These are phyloP conservation scores for Nyctibius grandis DNA, from an alignment of 2,797 vertebrate genomes.

Conservation along the genomic window DNA sequence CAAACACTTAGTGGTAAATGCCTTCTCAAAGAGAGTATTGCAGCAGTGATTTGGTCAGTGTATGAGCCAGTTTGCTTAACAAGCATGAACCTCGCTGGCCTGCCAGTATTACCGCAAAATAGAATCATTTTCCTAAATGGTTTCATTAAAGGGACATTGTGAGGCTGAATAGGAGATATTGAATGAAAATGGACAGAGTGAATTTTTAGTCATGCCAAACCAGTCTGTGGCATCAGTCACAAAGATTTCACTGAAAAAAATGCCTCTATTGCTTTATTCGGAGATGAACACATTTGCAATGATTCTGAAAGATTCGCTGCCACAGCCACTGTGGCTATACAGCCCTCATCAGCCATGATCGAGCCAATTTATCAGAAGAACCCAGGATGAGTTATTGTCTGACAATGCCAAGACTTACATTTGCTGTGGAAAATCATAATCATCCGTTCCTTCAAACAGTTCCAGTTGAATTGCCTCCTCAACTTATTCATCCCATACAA, in stretches of 20 bases:
- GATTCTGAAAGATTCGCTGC: constrained; percentile 10
- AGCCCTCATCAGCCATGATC: neutral
- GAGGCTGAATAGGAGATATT: neutral
- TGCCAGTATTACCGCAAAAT: constrained; percentile 14
- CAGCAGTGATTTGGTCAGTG: constrained; percentile 38
- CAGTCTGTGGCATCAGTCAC: constrained; percentile 27
- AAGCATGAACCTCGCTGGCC: constrained; percentile 24
- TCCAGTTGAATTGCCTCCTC: neutral
- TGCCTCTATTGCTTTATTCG: neutral
- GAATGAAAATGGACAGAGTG: neutral
- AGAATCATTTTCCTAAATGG: constrained; percentile 44
- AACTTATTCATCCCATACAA: neutral
- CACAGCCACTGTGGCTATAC: neutral
- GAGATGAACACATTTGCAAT: neutral
- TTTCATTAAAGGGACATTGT: constrained; percentile 40
- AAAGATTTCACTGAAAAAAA: neutral
- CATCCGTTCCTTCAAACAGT: neutral
- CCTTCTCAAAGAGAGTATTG: neutral
- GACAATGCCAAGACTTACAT: neutral
- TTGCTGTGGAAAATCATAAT: constrained; percentile 3
- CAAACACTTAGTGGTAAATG: constrained; percentile 33
- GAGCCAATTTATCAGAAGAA: neutral
- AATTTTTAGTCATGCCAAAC: constrained; percentile 4
- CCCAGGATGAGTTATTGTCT: constrained; percentile 4
- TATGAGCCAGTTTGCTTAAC: constrained; percentile 36